Evolutionary conservation across 1,140 invertebrate species (phyloP), one percentile per base, ranked within the genome.

Genomic region (Thereuonema tuberculata): DNA sequence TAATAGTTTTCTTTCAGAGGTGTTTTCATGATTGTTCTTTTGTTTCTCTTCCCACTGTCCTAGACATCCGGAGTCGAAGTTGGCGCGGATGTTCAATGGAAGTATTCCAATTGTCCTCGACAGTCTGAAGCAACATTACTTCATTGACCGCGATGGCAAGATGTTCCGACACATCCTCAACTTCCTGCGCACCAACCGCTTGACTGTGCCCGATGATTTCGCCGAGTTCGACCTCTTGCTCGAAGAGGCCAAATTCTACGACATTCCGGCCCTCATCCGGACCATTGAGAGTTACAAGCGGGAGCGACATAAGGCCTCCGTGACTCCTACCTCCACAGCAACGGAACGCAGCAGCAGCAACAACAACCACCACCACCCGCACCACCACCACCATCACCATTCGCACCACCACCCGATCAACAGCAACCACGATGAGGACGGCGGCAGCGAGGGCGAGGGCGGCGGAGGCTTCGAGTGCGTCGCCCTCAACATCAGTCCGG

Each of bases 81-180:
- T 98, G 63, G 90, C 89, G 0, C 87, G 89, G 72, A 82, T 97
- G 68, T 98, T 97, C 75, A 96, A 94, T 69, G 94, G 93, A n/a
- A 86, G 82, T 64, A 93, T 96, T 67, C 93, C 94, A 1, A 96
- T 98, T 64, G 92, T 98, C 1, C 74, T 98, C 67, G 94, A 98
- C 70, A 92, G 88, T 2, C 75, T 98, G 64, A 98, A 98, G 72
- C 94, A 98, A 71, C 94, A 98, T 70, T 98, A 97, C 73, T 98
- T 98, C 77, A 96, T 97, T 65, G 93, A 98, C 76, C 80, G 93
- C 61, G 92, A 96, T 68, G 92, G 92, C 0, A 86, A 85, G 53
- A 93, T 95, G 88, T 97, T 96, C 75, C 81, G 93, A 21, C 91
- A 96, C 72, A 89, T 98, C 68, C 77, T 98, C 25, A 97, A 97